Base-by-base conservation (phyloP, 2,888 invertebrate genomes). In the Ichneumon xanthorius region DNA sequence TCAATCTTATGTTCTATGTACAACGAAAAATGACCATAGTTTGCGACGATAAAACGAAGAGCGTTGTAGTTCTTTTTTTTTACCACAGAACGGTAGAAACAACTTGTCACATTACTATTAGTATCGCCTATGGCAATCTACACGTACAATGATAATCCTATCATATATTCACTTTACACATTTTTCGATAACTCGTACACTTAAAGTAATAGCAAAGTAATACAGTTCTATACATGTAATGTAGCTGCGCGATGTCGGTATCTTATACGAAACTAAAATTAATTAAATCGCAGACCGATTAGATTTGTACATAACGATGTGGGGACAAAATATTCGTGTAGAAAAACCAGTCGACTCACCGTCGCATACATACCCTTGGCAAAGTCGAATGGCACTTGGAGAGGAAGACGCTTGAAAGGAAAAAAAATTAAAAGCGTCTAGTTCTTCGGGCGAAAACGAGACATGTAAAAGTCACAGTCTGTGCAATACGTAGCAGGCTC, bases 381-480 rank as follows among this genome's bases (percentile, higher is more conserved):
- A 58, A 68, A 80, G 77, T 82, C 82, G 82, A 82, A 86, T 86
- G 82, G 85, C 85, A 85, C 82, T 48, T 85, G 70, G 75, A 58
- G 33, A 80, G 40, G 48, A 72, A 85, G 63, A 33, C 16, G 33
- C 30, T 33, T 16, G 6, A 30, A 16, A 16, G 16, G 33, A 63
- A 63, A 63, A 61, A 61, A 33, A 30, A 33, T 14, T 30, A n/a
- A 33, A 30, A 22, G 1, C 67, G 19, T 86, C 91, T 89, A 95
- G 90, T 95, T 95, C 89, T 95, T 95, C 63, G 96, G 97, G 92
- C 97, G 96, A 94, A 97, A 97, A 91, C 97, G 95, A 86, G 97
- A 97, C 97, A 99, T 97, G 92, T 98, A 99, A 94, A 97, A 98
- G 92, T 98, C 98, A 94, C 98, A 98, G 94, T 98, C 98, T 72